Evolutionary conservation across 2,797 vertebrate genomes (phyloP).

Genomic region (Acanthornis magna): DNA sequence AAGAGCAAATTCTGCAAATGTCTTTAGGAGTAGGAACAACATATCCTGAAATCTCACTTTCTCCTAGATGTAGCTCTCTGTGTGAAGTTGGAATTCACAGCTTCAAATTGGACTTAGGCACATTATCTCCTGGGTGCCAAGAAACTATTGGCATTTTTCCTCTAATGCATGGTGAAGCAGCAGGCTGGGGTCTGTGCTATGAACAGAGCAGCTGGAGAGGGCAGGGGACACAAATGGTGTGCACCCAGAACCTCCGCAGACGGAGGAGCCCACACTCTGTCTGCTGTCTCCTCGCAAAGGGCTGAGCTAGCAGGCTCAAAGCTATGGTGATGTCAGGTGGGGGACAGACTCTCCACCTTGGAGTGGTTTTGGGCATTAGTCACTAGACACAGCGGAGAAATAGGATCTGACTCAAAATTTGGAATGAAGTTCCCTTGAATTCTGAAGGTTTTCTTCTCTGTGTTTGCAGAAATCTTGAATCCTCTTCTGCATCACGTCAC

Average conservation of each 20-base stretch:
- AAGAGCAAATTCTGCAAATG: not conserved
- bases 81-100: not conserved
- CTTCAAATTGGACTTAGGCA: not conserved
- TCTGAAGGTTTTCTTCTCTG: not conserved
- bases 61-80: not conserved
- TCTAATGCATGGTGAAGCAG: not conserved
- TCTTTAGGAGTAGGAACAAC: not conserved
- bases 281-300: not conserved
- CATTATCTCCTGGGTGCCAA: not conserved
- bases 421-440: not conserved
- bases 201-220: not conserved
- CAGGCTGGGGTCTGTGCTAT: not conserved
- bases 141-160: not conserved
- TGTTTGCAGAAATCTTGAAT: not conserved
- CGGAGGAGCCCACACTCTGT: not conserved
- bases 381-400: not conserved
- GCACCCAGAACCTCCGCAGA: not conserved
- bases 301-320: not conserved
- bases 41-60: conserved; percentile 1
- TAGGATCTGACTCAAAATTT: not conserved
- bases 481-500: not conserved
- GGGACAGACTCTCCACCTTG: not conserved
- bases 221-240: not conserved
- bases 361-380: not conserved
- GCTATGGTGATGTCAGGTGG: not conserved